Evolutionary conservation across 1,140 invertebrate genomes (phyloP), one percentile per base, ranked within the genome.

Genomic region (Orius laevigatus): DNA sequence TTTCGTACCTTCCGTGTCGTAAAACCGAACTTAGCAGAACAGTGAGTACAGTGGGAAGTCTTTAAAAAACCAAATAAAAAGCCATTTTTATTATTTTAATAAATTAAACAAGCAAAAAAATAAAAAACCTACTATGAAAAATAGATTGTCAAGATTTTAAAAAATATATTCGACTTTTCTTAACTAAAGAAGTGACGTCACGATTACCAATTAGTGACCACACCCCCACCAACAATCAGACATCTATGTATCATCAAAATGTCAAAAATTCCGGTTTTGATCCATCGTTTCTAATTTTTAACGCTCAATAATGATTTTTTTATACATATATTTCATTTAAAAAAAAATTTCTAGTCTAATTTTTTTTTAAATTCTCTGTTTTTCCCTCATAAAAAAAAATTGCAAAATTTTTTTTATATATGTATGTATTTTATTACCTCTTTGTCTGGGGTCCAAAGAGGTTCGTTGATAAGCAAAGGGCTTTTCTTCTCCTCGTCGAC

Each of bases 1-100:
- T n/a, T 6, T 50, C 62, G 57, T 60, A 69, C 68, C 60, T 64
- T 62, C 59, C 69, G 60, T 44, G 60, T 67, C 25, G 68, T 53
- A 36, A 70, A 65, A 50, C 67, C 66, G 63, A 70, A 70, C 50
- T 62, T 68, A 1, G 53, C 55, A 36, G 61, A 56, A 56, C 69
- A 70, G 14, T 62, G 57, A 15, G 53, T 56, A 54, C 68, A 70
- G 16, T 56, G 53, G 15, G 57, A 55, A 50, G 58, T 64, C 67
- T 70, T n/a, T n/a, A n/a, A n/a, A n/a, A n/a, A n/a, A n/a, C n/a
- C n/a, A n/a, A n/a, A n/a, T n/a, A 56, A 47, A 68, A 66, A 25
- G 8, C 25, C 25, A 25, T 4, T 25, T 25, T 25, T 25, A 25
- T 25, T n/a, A n/a, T n/a, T n/a, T n/a, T n/a, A n/a, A n/a, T n/a